Base-by-base conservation (phyloP, 1,140 invertebrate species). In the Choristoneura fumiferana region DNA sequence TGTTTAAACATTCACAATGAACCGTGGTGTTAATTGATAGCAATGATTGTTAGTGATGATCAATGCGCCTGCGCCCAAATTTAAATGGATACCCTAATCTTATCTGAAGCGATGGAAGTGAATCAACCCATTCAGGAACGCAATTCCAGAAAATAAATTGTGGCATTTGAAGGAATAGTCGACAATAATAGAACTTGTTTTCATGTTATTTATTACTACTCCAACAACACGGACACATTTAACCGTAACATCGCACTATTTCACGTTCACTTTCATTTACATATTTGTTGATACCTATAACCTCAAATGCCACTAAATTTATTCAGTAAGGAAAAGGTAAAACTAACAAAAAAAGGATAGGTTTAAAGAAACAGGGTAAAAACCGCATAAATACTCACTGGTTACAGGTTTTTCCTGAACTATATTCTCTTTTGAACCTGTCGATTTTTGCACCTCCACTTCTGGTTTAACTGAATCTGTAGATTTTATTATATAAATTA, bases 391-490 rank as follows among this genome's bases (percentile, higher is more conserved):
- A 86, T 89, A 89, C 86, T 89, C 78, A 87, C 86, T 84, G 73
- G 69, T 76, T 67, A 75, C 71, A 79, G 83, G 73, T 68, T 80
- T 84, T 81, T 80, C 80, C 67, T 78, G 67, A 70, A 83, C 63
- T 70, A 76, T 67, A 67, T 70, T 68, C 78, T 76, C 74, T 67
- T 84, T 79, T 73, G 75, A 76, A 81, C 62, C 76, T 79, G 63
- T 74, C 62, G 77, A 66, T 80, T 80, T 87, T 76, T 81, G 78
- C 80, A 86, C 77, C 75, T 79, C 84, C 78, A 74, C 81, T 75
- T 82, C 86, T 63, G 81, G 75, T 69, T 78, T 77, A 75, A 82
- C 70, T 67, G 78, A 54, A 84, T 89, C 86, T 89, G 86, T 86
- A 81, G 84, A 81, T 78, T 76, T 80, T 84, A 77, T 78, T 75